Evolutionary conservation across 2,888 invertebrate species (phyloP).

Genomic region (Sphaerophoria rueppellii): DNA sequence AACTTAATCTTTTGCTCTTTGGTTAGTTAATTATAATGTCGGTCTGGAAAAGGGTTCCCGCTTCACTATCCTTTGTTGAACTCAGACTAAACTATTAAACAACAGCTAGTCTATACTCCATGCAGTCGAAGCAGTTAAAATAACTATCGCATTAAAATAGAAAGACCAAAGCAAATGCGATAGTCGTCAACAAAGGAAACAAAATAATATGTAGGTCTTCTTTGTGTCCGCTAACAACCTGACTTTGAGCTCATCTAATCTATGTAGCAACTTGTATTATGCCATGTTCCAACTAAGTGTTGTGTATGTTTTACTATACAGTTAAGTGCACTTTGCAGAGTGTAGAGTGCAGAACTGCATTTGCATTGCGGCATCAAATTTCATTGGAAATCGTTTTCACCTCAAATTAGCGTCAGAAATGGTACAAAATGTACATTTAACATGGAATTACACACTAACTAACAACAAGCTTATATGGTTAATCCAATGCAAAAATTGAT

Average conservation of each 20-base stretch:
- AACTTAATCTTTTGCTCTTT: not conserved
- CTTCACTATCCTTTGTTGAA: slow-evolving; percentile 20
- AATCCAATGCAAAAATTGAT: slow-evolving; percentile 72
- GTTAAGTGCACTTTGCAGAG: not conserved
- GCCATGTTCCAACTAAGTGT: slow-evolving; percentile 3
- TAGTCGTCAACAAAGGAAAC: slow-evolving; percentile 66
- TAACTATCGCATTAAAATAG: slow-evolving; percentile 63
- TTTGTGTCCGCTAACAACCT: slow-evolving; percentile 60
- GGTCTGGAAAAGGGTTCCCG: not conserved
- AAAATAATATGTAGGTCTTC: slow-evolving; percentile 72
- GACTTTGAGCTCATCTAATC: slow-evolving; percentile 41
- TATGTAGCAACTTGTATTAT: no score
- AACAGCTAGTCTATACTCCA: slow-evolving; percentile 11
- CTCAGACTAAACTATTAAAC: slow-evolving; percentile 10
- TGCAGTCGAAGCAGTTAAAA: slow-evolving; percentile 47
- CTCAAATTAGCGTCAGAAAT: slow-evolving; percentile 73
- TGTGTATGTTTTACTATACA: not conserved
- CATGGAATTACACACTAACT: slow-evolving; percentile 73
- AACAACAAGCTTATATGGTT: slow-evolving; percentile 71
- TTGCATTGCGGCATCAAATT: slow-evolving; percentile 51
- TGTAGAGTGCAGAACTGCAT: slow-evolving; percentile 1
- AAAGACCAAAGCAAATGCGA: slow-evolving; percentile 54
- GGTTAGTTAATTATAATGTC: slow-evolving; percentile 21
- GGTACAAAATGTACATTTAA: slow-evolving; percentile 66
- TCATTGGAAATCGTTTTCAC: slow-evolving; percentile 73